Conservation (phyloP, 2,797 vertebrate species). For the Myotis findleyi region DNA sequence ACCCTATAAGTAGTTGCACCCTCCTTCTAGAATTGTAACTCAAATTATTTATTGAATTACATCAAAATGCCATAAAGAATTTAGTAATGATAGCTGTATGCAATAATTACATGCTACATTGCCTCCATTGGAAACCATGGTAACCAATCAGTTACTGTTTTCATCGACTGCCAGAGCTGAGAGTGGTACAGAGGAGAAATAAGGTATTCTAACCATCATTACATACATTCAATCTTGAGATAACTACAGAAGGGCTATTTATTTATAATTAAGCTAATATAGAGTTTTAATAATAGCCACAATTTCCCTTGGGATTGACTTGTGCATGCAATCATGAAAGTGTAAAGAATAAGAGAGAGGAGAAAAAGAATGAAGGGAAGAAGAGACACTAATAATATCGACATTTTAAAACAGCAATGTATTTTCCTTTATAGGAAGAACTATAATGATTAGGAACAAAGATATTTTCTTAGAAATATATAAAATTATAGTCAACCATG, state of each 20-base stretch:
- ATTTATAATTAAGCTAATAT: conserved; percentile 71
- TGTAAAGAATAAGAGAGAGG: background rate
- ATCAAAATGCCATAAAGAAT: conserved; percentile 80
- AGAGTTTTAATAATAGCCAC: conserved; percentile 62
- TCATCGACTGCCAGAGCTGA: conserved; percentile 71
- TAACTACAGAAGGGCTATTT: conserved; percentile 73
- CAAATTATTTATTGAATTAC: conserved; percentile 77
- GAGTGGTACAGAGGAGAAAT: conserved; percentile 71
- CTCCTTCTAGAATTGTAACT: conserved; percentile 76
- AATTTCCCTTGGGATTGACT: conserved; percentile 61
- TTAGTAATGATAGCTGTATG: conserved; percentile 83
- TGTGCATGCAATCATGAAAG: background rate
- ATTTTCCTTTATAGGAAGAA: background rate
- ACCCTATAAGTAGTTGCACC: conserved; percentile 66
- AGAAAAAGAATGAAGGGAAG: background rate
- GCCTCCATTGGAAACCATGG: conserved; percentile 83
- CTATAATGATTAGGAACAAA: background rate
- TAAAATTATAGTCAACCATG: background rate
- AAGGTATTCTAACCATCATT: conserved; percentile 29
- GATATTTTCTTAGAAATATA: background rate
- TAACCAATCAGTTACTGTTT: conserved; percentile 83
- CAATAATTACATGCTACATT: conserved; percentile 82
- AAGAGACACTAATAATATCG: background rate
- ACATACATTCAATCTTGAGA: conserved; percentile 58
- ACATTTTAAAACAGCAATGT: background rate